These are phyloP conservation scores for Crematogaster levior DNA, from an alignment of 2,888 invertebrate genomes.

Conservation along the genomic window DNA sequence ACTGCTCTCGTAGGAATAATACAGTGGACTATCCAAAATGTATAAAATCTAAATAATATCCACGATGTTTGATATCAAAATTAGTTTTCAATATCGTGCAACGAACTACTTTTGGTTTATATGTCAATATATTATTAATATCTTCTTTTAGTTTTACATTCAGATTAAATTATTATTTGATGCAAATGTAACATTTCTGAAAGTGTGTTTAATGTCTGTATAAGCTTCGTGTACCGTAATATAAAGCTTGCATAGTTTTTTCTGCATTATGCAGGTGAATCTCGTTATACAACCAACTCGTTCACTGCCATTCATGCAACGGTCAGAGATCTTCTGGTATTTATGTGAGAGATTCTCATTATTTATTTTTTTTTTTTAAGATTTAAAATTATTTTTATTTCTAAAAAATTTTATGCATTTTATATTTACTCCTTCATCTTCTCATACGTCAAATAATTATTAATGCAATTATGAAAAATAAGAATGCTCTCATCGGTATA, in stretches of 20 bases:
- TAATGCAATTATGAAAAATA: neutral
- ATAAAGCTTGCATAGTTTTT: conserved; percentile 27
- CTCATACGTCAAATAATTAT: neutral
- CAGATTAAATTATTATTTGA: conserved; percentile 26
- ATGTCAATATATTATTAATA: conserved; percentile 15
- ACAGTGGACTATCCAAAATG: neutral
- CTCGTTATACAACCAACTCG: conserved; percentile 25
- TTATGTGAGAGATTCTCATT: neutral
- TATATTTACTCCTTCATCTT: neutral
- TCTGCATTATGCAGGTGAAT: conserved; percentile 42
- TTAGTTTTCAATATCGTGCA: conserved; percentile 13
- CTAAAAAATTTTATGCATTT: neutral
- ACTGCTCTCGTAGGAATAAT: neutral
- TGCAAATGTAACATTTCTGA: conserved; percentile 25
- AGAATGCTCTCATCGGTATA: neutral
- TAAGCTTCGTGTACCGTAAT: conserved; percentile 10
- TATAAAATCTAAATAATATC: conserved; percentile 9
- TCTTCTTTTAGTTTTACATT: neutral
- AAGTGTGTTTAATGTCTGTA: conserved; percentile 22
- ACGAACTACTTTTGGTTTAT: neutral
- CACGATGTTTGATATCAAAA: neutral
- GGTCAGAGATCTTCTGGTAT: neutral
- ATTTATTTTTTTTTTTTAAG: neutral
- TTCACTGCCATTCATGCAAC: neutral
- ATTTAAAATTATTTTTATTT: neutral